Conservation (phyloP, 2,797 vertebrate species). For the Mionectes olivaceus region DNA sequence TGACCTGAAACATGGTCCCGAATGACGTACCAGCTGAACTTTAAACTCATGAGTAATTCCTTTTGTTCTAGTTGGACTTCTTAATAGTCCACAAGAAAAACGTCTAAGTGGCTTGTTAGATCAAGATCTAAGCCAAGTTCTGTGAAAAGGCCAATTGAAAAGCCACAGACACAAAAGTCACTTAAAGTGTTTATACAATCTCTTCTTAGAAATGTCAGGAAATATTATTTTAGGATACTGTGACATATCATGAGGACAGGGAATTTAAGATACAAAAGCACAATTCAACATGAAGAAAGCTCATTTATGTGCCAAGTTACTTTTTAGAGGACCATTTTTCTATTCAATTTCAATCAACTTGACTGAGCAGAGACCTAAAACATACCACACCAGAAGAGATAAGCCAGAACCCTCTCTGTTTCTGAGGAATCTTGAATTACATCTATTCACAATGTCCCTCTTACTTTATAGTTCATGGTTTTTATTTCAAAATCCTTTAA, state of each 20-base stretch:
- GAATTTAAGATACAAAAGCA: conserved; percentile 14
- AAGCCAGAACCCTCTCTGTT: neutral
- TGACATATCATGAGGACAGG: neutral
- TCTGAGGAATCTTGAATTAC: neutral
- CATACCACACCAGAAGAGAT: neutral
- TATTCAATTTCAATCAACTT: neutral
- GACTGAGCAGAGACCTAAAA: neutral
- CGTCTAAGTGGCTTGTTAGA: neutral
- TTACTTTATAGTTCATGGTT: neutral
- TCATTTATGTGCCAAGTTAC: neutral
- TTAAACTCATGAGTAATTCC: neutral
- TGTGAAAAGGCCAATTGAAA: conserved; percentile 22
- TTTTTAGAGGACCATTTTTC: neutral
- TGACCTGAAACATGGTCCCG: neutral
- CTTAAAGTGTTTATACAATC: neutral
- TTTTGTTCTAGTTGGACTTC: neutral
- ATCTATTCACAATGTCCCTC: neutral
- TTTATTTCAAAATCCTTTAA: neutral
- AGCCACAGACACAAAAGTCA: neutral
- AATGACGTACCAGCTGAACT: conserved; percentile 12
- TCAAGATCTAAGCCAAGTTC: neutral
- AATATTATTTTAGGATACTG: neutral
- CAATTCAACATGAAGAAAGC: neutral
- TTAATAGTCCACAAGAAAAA: neutral
- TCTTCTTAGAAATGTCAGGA: neutral